Evolutionary conservation across 2,113 vertebrate genomes (phyloP), one percentile per base, ranked within the genome.

Genomic region (Vulpes ferrilata): DNA sequence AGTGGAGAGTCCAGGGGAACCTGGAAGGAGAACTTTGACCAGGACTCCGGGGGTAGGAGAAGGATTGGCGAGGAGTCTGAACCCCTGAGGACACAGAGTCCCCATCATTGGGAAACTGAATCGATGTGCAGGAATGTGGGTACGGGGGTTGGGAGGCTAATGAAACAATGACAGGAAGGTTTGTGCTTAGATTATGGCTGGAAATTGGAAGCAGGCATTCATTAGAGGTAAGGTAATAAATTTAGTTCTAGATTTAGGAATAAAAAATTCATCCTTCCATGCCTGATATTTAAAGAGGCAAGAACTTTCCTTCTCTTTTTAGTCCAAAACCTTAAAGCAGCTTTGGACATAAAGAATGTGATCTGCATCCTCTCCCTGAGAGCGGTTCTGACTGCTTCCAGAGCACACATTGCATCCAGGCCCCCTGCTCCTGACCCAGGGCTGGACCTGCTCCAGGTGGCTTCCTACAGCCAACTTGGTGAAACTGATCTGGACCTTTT

Each of bases 301-400:
- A 95, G 78, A 95, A 93, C 51, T 95, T 92, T 93, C 25, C 55
- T 92, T 62, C 71, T 96, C 90, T n/a, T 97, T 98, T 97, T 97
- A 97, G 92, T 95, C 73, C 23, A 23, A 43, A 92, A 85, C 90
- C 98, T 98, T 94, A 98, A 97, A 98, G 95, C 25, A 15, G 90
- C 96, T 98, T 91, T 97, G 96, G 98, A 98, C 95, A 97, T 97
- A 96, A 84, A 88, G 60, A 96, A 93, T 91, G 94, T 11, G 53
- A 96, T 20, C 88, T 55, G 5, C 22, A 90, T 48, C 8, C 13
- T 95, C 73, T 85, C 80, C 84, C 95, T 96, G 57, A 89, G 51
- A 97, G 95, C 30, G 73, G 7, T 81, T 73, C 96, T 98, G 80
- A 30, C 90, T 62, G 71, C 27, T 69, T 65, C 67, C 97, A n/a